A percentile compares a stretch with the other conserved stretches of the same genome.
Conservation (phyloP, 2,113 vertebrate species). For the Taxidea taxus region DNA sequence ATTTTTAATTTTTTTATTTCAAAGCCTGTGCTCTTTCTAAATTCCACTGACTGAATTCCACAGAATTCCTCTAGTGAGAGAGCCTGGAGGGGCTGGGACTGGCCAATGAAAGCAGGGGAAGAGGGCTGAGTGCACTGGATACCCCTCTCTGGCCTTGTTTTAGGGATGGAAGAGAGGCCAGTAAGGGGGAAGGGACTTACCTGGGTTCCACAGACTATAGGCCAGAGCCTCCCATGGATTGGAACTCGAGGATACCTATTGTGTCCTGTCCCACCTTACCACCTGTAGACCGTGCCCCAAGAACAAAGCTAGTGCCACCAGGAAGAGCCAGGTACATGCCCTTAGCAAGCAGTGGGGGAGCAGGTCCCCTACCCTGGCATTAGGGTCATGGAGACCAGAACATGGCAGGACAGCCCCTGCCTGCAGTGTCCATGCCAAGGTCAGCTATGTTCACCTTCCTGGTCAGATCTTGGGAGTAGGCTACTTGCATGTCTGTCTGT, state of each 20-base stretch:
- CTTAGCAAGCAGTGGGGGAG: not conserved
- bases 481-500: not conserved
- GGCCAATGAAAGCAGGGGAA: not conserved
- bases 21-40: not conserved
- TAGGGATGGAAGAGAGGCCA: not conserved
- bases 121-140: not conserved
- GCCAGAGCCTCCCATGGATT: not conserved
- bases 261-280: too few species aligned
- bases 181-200: not conserved
- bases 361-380: not conserved
- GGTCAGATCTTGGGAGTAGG: not conserved
- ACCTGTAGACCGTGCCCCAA: not conserved
- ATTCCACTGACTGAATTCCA: not conserved
- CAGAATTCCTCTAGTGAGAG: not conserved
- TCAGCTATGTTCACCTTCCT: not conserved
- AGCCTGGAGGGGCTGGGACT: not conserved
- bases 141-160: not conserved
- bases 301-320: not conserved
- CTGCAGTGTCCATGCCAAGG: not conserved
- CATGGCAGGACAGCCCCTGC: not conserved
- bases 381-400: not conserved
- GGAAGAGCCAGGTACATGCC: not conserved
- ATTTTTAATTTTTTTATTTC: not conserved
- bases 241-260: not conserved
- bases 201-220: not conserved